Conservation (phyloP, 2,888 invertebrate genomes). For the Noctua janthina region DNA sequence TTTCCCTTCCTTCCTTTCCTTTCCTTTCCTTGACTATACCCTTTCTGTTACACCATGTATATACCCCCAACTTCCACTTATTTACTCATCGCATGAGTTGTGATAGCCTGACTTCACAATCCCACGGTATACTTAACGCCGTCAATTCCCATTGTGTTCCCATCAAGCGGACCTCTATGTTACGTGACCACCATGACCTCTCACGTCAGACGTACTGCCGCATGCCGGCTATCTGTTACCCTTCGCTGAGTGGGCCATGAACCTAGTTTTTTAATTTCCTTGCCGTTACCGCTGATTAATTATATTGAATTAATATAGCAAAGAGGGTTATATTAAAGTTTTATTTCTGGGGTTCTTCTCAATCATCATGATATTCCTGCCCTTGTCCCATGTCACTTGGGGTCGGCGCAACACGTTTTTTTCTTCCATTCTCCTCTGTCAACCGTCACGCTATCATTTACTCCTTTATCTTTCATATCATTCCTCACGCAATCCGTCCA, state of each 20-base stretch:
- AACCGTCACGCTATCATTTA: no score
- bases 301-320: neutral
- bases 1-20: no score
- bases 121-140: constrained; percentile 43
- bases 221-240: constrained; percentile 9
- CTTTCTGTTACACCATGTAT: no score
- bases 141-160: constrained; percentile 28
- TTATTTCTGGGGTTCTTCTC: neutral
- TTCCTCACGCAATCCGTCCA: no score
- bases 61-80: neutral
- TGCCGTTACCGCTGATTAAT: neutral
- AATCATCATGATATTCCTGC: no score
- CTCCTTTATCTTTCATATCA: no score
- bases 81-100: constrained; percentile 3
- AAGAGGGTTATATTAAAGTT: neutral
- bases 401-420: no score
- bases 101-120: constrained; percentile 13
- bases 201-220: constrained; percentile 16
- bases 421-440: no score
- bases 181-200: constrained; percentile 51
- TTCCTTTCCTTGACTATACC: no score
- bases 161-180: constrained; percentile 37
- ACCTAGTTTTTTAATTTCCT: neutral
- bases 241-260: constrained; percentile 14
- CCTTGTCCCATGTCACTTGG: no score